A percentile compares a stretch with the other conserved stretches of the same genome.
phyloP scores from a whole-genome alignment of 2,797 vertebrate genomes.

The Hoplostethus mediterraneus region DNA sequence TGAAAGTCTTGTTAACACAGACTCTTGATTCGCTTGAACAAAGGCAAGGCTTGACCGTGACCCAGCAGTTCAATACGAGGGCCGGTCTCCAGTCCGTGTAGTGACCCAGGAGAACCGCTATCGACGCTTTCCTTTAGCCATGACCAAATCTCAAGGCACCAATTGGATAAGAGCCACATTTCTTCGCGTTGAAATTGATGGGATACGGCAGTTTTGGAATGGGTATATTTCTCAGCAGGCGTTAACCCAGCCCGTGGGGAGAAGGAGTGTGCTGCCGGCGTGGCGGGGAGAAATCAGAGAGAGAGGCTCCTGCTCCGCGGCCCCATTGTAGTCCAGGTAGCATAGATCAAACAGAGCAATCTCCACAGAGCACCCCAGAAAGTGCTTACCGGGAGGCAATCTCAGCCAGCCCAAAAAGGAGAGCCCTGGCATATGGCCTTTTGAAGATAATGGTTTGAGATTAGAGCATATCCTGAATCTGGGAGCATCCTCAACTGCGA shows the following conservation, averaged over 20 bases:
- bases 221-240: slow-evolving; percentile 72
- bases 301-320: slow-evolving; percentile 70
- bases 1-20: slow-evolving; percentile 11
- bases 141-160: slow-evolving; percentile 61
- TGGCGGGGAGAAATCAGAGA: slow-evolving; percentile 73
- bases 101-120: slow-evolving; percentile 38
- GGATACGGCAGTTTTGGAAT: slow-evolving; percentile 59
- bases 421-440: slow-evolving; percentile 78
- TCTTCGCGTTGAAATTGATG: slow-evolving; percentile 59
- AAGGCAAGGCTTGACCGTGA: slow-evolving; percentile 20
- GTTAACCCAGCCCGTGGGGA: slow-evolving; percentile 63
- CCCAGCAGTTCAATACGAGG: slow-evolving; percentile 25
- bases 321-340: slow-evolving; percentile 79
- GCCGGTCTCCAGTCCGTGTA: slow-evolving; percentile 23
- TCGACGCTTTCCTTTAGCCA: slow-evolving; percentile 35
- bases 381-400: slow-evolving; percentile 80
- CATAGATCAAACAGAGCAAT: slow-evolving; percentile 80
- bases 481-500: slow-evolving; percentile 45
- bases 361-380: slow-evolving; percentile 76
- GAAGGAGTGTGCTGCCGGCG: slow-evolving; percentile 56
- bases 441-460: slow-evolving; percentile 80
- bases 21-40: slow-evolving; percentile 7
- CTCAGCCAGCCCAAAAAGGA: slow-evolving; percentile 67
- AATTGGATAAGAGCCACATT: slow-evolving; percentile 69
- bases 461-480: slow-evolving; percentile 70